Evolutionary conservation across 2,888 invertebrate species (phyloP).

Genomic region (Ptychoptera albimana): DNA sequence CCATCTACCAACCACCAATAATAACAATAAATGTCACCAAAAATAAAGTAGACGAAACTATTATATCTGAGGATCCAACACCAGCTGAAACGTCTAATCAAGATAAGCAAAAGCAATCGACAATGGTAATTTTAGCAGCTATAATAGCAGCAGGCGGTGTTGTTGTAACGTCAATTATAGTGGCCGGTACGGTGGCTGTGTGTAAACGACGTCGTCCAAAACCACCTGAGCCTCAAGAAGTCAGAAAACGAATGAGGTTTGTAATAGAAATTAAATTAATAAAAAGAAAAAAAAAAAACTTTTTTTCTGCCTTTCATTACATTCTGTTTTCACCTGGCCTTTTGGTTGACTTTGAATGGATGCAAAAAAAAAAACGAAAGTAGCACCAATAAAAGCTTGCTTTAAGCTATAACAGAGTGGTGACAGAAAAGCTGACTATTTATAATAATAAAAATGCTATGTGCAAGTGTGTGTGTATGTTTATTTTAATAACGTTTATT

Average conservation of each 20-base stretch:
- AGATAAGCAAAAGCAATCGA: constrained; percentile 27
- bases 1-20: neutral
- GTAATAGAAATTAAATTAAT: neutral
- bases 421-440: too few species aligned
- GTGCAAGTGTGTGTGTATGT: too few species aligned
- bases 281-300: too few species aligned
- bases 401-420: too few species aligned
- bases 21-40: neutral
- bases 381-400: too few species aligned
- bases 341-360: too few species aligned
- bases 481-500: too few species aligned
- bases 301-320: too few species aligned
- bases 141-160: constrained; percentile 31
- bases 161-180: constrained; percentile 32
- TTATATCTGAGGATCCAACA: constrained; percentile 32
- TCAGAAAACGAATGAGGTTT: constrained; percentile 31
- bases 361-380: too few species aligned
- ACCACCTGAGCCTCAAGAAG: constrained; percentile 33
- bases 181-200: constrained; percentile 31
- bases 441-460: too few species aligned
- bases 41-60: constrained; percentile 27
- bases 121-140: constrained; percentile 29
- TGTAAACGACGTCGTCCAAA: constrained; percentile 28
- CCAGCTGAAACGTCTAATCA: constrained; percentile 33
- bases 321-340: too few species aligned